phyloP scores from a whole-genome alignment of 2,113 vertebrate species.

The Festucalex cinctus region DNA sequence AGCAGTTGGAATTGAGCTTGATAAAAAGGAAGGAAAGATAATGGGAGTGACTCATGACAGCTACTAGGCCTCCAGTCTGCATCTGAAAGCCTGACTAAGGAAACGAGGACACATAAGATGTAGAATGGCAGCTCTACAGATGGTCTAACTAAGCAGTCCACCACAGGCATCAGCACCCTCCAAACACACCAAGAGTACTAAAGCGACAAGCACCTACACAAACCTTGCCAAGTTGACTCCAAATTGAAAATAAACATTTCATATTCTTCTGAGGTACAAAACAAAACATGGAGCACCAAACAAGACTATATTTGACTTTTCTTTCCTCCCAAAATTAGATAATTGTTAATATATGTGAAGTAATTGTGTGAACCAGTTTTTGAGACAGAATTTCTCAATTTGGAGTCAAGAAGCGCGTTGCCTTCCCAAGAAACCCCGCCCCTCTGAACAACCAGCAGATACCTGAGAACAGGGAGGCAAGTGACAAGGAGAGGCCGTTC shows the following conservation, averaged over 20 bases:
- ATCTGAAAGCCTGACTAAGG: background rate
- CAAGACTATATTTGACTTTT: background rate
- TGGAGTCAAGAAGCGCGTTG: slow-evolving; percentile 39
- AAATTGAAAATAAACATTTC: slow-evolving; percentile 27
- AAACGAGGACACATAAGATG: background rate
- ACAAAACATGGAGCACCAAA: background rate
- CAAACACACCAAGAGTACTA: slow-evolving; percentile 18
- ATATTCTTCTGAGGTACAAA: background rate
- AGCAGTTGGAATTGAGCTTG: background rate
- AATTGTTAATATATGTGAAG: background rate
- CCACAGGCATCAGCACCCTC: slow-evolving; percentile 19
- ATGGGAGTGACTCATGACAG: slow-evolving; percentile 1
- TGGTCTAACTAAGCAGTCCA: background rate
- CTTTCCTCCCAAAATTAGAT: background rate
- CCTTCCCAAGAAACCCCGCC: slow-evolving; percentile 14
- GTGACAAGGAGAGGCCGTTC: slow-evolving; percentile 86
- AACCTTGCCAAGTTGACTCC: slow-evolving; percentile 29
- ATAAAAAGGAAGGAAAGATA: background rate
- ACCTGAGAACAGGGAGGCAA: slow-evolving; percentile 95
- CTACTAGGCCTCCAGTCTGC: background rate
- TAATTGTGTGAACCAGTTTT: background rate
- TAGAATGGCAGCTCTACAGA: slow-evolving; percentile 6
- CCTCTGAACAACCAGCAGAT: slow-evolving; percentile 52
- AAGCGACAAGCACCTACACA: slow-evolving; percentile 40
- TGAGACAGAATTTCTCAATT: slow-evolving; percentile 33